Evolutionary conservation across 2,888 invertebrate species (phyloP).

Genomic region (Desoria tigrina): DNA sequence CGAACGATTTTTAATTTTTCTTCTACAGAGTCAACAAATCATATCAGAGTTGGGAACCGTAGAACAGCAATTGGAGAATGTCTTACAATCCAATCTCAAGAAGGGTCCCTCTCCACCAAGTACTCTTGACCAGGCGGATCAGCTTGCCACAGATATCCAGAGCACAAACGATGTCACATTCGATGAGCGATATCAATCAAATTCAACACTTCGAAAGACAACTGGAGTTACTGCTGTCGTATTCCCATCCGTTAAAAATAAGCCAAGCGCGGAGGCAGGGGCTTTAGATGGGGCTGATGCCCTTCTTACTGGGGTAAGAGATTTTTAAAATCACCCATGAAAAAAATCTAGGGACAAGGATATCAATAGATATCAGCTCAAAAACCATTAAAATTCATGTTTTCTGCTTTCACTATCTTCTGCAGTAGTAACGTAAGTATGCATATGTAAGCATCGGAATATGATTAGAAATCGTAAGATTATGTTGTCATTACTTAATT

Average conservation of each 20-base stretch:
- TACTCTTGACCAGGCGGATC: slow-evolving; percentile 44
- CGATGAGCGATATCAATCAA: slow-evolving; percentile 29
- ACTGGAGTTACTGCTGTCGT: slow-evolving; percentile 62
- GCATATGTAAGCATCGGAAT: too few relatives aligned
- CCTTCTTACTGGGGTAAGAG: slow-evolving; percentile 48
- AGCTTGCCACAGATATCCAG: slow-evolving; percentile 44
- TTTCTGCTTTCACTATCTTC: too few relatives aligned
- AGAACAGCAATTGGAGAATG: slow-evolving; percentile 46
- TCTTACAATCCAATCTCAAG: slow-evolving; percentile 38
- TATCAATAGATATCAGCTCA: too few relatives aligned
- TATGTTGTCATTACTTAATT: too few relatives aligned
- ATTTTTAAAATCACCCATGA: too few relatives aligned
- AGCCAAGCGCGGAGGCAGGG: slow-evolving; percentile 61
- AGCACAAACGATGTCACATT: slow-evolving; percentile 48
- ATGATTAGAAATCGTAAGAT: too few relatives aligned
- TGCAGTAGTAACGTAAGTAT: too few relatives aligned
- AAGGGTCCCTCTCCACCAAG: slow-evolving; percentile 30
- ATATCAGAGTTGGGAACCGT: slow-evolving; percentile 51
- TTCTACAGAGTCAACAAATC: slow-evolving; percentile 49
- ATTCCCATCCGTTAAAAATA: slow-evolving; percentile 88
- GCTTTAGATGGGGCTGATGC: slow-evolving; percentile 52
- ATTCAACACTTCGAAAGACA: not conserved
- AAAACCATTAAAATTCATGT: too few relatives aligned
- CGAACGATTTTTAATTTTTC: slow-evolving; percentile 5
- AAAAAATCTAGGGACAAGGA: too few relatives aligned